Evolutionary conservation across 2,888 invertebrate species (phyloP).

Genomic region (Portevinia maculata): DNA sequence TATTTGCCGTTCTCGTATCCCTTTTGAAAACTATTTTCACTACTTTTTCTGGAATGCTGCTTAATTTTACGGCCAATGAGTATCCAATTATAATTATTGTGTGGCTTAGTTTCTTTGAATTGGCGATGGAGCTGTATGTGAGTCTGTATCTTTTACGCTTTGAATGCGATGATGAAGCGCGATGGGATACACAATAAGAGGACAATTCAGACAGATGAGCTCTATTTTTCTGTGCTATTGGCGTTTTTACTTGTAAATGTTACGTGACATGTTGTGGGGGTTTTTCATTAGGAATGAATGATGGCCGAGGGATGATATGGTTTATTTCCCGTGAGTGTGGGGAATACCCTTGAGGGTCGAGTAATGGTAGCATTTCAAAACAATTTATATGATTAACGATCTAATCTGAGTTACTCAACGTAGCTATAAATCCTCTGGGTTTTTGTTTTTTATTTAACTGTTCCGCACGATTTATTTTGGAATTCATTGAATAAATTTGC

Average conservation of each 20-base stretch:
- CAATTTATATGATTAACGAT: slow-evolving; percentile 47
- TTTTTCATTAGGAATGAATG: slow-evolving; percentile 3
- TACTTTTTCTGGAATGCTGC: slow-evolving; percentile 24
- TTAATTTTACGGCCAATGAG: slow-evolving; percentile 67
- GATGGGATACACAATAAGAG: background rate
- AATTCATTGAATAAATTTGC: background rate
- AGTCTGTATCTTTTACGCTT: background rate
- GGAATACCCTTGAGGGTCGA: background rate
- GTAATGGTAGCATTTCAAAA: slow-evolving; percentile 23
- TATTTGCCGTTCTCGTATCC: background rate
- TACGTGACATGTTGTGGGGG: slow-evolving; percentile 35
- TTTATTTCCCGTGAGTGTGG: background rate
- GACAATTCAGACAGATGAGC: background rate
- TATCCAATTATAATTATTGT: slow-evolving; percentile 60
- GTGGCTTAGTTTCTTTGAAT: background rate
- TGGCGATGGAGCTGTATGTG: background rate
- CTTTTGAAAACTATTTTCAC: background rate
- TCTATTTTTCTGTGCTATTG: background rate
- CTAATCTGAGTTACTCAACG: slow-evolving; percentile 22
- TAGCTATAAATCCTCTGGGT: background rate
- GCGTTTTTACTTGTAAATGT: slow-evolving; percentile 12
- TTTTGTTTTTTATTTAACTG: slow-evolving; percentile 1
- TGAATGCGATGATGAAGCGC: slow-evolving; percentile 5
- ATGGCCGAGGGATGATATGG: slow-evolving; percentile 27
- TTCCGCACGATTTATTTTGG: slow-evolving; percentile 19